Conservation (phyloP, 2,113 vertebrate genomes). For the Chloebia gouldiae region DNA sequence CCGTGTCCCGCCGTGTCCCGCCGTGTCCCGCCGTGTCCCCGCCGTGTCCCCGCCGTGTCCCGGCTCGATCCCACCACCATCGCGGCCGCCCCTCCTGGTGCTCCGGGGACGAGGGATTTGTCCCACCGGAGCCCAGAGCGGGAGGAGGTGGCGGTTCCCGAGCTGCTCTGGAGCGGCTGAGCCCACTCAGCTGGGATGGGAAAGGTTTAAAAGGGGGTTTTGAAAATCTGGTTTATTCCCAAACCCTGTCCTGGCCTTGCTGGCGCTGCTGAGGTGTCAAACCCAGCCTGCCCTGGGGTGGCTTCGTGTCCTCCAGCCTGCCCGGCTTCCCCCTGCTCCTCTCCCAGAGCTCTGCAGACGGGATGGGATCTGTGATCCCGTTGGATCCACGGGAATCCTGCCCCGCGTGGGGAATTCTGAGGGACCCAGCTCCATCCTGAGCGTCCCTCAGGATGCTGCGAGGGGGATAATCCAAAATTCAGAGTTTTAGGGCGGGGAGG, state of each 20-base stretch:
- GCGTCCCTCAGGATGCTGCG: background rate
- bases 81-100: accelerated
- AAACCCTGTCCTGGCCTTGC: accelerated
- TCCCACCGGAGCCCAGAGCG: background rate
- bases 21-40: too few species aligned
- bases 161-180: background rate
- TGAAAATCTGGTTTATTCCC: background rate
- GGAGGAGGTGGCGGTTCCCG: background rate
- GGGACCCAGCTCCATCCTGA: accelerated
- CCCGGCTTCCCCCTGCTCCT: accelerated
- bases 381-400: accelerated
- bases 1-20: too few species aligned
- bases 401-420: accelerated
- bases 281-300: background rate
- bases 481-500: background rate
- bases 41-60: too few species aligned
- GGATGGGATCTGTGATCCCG: accelerated
- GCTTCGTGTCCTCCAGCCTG: background rate
- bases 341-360: accelerated
- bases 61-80: accelerated
- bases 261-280: background rate
- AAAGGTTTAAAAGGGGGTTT: background rate
- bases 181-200: background rate
- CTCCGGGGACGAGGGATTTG: background rate
- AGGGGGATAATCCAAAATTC: accelerated